Evolutionary conservation across 2,113 vertebrate genomes (phyloP).

Genomic region (Muntiacus reevesi): DNA sequence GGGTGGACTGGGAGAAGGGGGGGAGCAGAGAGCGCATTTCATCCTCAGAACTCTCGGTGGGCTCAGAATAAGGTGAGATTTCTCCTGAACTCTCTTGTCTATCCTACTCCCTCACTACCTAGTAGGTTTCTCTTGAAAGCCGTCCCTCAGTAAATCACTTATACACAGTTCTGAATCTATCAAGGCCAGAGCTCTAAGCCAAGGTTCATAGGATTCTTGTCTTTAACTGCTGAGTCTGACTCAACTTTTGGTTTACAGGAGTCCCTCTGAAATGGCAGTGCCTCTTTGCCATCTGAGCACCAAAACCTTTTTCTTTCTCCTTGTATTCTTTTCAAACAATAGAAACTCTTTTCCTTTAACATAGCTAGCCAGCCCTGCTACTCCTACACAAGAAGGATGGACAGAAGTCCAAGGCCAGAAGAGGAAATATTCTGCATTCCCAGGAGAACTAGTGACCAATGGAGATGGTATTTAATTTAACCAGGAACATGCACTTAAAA

Average conservation of each 20-base stretch:
- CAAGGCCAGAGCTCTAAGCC: background rate
- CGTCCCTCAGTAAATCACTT: background rate
- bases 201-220: background rate
- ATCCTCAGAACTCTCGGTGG: background rate
- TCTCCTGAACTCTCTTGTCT: background rate
- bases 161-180: background rate
- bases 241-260: background rate
- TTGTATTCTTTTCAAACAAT: background rate
- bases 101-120: background rate
- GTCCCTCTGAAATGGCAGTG: background rate
- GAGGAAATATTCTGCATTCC: background rate
- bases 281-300: background rate
- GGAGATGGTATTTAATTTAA: background rate
- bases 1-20: fast-evolving
- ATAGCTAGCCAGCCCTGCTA: background rate
- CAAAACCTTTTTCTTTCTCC: background rate
- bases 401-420: background rate
- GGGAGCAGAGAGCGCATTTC: background rate
- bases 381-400: background rate
- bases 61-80: background rate
- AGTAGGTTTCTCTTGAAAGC: background rate
- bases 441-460: background rate
- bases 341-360: background rate
- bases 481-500: background rate
- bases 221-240: background rate